phyloP scores from a whole-genome alignment of 2,888 invertebrate species.

The Choristoneura rosaceana region DNA sequence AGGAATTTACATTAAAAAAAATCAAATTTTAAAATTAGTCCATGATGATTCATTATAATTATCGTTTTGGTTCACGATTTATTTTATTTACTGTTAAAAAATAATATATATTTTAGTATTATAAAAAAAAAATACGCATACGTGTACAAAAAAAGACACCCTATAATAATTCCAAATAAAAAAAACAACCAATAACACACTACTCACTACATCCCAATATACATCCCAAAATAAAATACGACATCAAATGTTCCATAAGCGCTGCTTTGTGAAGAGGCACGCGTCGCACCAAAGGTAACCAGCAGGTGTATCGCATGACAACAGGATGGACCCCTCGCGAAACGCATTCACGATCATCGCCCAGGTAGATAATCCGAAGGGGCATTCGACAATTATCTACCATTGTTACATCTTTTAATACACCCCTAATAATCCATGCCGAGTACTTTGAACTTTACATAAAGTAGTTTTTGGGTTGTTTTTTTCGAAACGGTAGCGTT shows the following conservation, averaged over 20 bases:
- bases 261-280: slow-evolving; percentile 52
- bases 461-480: slow-evolving; percentile 33
- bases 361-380: slow-evolving; percentile 81
- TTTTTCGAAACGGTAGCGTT: slow-evolving; percentile 53
- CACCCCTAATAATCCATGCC: slow-evolving; percentile 32
- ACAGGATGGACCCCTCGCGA: slow-evolving; percentile 47
- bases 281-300: slow-evolving; percentile 75
- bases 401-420: slow-evolving; percentile 63
- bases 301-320: slow-evolving; percentile 64
- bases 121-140: no score
- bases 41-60: no score
- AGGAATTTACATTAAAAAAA: no score
- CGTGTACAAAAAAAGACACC: neutral
- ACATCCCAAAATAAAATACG: slow-evolving; percentile 37
- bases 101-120: no score
- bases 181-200: neutral
- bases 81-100: no score
- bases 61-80: no score
- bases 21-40: no score
- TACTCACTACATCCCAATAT: slow-evolving; percentile 13
- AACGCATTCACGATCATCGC: slow-evolving; percentile 61
- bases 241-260: slow-evolving; percentile 34
- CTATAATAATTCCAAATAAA: slow-evolving; percentile 3
- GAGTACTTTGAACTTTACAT: slow-evolving; percentile 33
- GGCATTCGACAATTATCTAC: slow-evolving; percentile 71